phyloP scores from a whole-genome alignment of 2,888 invertebrate species.

The Acleris laterana region DNA sequence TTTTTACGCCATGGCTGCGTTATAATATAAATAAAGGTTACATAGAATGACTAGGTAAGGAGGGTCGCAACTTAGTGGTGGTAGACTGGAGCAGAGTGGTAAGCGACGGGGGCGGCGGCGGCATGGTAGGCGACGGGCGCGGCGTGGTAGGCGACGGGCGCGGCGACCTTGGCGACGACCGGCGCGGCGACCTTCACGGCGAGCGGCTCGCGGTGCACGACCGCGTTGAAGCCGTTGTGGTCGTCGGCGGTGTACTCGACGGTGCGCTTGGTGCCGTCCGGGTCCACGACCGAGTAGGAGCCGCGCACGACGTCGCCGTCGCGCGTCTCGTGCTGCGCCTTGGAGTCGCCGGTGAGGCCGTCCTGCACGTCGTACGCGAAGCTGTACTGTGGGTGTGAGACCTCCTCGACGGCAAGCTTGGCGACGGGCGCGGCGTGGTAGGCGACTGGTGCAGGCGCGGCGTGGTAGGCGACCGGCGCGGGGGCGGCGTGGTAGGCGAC shows the following conservation, averaged over 20 bases:
- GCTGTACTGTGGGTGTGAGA: slow-evolving; percentile 75
- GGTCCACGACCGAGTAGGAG: slow-evolving; percentile 75
- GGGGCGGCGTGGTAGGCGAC: slow-evolving; percentile 42
- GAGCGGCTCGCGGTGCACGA: slow-evolving; percentile 72
- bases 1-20: slow-evolving; percentile 22
- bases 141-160: slow-evolving; percentile 51
- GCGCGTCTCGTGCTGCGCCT: slow-evolving; percentile 76
- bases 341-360: slow-evolving; percentile 79
- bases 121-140: slow-evolving; percentile 46
- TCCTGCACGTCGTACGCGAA: slow-evolving; percentile 85
- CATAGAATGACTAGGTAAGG: slow-evolving; percentile 48
- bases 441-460: slow-evolving; percentile 37
- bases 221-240: slow-evolving; percentile 79
- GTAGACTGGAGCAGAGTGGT: slow-evolving; percentile 48
- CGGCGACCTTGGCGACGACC: slow-evolving; percentile 43
- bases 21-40: slow-evolving; percentile 27
- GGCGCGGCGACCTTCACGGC: slow-evolving; percentile 55
- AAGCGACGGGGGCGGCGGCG: slow-evolving; percentile 52
- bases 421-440: slow-evolving; percentile 51
- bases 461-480: slow-evolving; percentile 37
- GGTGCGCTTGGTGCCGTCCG: slow-evolving; percentile 77
- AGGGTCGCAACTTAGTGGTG: slow-evolving; percentile 75
- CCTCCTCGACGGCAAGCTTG: slow-evolving; percentile 59
- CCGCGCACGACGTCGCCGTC: slow-evolving; percentile 78
- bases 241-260: slow-evolving; percentile 80